A percentile compares a stretch with the other conserved stretches of the same genome.
Evolutionary conservation across 2,888 invertebrate species (phyloP).

Genomic region (Acanthococcus lagerstroemiae): DNA sequence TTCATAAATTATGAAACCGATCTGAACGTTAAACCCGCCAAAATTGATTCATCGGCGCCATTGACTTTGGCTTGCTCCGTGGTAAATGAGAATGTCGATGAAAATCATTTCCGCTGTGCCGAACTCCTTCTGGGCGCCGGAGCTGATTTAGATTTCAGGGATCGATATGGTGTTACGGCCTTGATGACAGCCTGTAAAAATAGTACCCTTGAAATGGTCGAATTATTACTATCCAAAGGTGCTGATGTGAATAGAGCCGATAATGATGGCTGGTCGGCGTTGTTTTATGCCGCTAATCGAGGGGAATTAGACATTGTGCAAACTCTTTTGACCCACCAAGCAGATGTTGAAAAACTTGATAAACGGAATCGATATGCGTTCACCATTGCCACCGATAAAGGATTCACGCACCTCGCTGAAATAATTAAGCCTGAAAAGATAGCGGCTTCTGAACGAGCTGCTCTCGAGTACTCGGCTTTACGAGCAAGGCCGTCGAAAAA

Average conservation of each 20-base stretch:
- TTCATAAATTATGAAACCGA: background rate
- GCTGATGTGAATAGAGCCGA: background rate
- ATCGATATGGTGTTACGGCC: background rate
- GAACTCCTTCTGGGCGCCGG: background rate
- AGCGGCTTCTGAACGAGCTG: background rate
- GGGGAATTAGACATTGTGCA: background rate
- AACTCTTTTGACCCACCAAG: background rate
- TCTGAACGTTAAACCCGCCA: background rate
- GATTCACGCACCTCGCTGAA: background rate
- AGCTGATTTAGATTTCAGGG: conserved; percentile 1
- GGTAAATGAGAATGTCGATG: background rate
- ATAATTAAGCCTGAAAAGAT: background rate
- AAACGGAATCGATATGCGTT: conserved; percentile 10
- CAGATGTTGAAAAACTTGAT: background rate
- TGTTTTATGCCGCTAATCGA: conserved; percentile 8
- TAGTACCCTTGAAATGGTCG: background rate
- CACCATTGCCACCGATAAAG: conserved; percentile 11
- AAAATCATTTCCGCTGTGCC: background rate
- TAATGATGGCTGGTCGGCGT: conserved; percentile 9
- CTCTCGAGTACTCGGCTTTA: background rate
- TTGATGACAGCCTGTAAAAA: conserved; percentile 5
- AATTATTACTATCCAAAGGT: background rate
- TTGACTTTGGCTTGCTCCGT: conserved; percentile 1
- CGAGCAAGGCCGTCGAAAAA: background rate
- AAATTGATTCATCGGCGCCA: background rate